phyloP scores from a whole-genome alignment of 2,113 vertebrate genomes.

The Cryptotis parvus region DNA sequence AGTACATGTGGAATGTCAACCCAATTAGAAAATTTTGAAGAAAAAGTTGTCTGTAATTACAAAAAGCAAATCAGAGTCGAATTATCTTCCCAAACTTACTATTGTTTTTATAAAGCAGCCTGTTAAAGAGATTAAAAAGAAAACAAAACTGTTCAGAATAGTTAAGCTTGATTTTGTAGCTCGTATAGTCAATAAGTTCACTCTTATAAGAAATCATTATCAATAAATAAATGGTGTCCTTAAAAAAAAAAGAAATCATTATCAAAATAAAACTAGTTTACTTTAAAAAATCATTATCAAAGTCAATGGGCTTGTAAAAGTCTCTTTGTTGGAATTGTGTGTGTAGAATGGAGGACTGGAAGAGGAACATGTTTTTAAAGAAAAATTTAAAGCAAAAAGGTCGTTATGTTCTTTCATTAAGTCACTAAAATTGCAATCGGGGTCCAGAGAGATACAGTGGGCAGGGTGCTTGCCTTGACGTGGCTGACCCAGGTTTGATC shows the following conservation, averaged over 20 bases:
- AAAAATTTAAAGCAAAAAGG: not conserved
- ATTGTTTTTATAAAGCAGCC: not conserved
- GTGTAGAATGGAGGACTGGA: not conserved
- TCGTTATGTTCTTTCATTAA: not conserved
- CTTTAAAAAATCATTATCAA: not conserved
- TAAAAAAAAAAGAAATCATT: not conserved
- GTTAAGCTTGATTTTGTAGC: not conserved
- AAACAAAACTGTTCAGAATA: constrained; percentile 34
- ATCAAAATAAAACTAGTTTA: too few relatives aligned
- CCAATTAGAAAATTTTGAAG: constrained; percentile 54
- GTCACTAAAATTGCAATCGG: not conserved
- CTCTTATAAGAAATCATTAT: not conserved
- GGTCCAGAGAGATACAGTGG: not conserved
- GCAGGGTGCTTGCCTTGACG: too few relatives aligned
- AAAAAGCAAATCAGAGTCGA: constrained; percentile 34
- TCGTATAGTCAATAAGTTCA: not conserved
- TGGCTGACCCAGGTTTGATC: too few relatives aligned
- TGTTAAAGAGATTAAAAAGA: not conserved
- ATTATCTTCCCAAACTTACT: constrained; percentile 13
- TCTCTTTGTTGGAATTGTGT: not conserved
- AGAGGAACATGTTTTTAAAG: too few relatives aligned
- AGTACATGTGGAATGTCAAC: constrained; percentile 68
- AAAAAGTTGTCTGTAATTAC: constrained; percentile 42
- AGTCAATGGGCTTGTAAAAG: not conserved
- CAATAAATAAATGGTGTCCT: not conserved